Conservation (phyloP, 1,140 invertebrate species). For the Hormaphis cornu region DNA sequence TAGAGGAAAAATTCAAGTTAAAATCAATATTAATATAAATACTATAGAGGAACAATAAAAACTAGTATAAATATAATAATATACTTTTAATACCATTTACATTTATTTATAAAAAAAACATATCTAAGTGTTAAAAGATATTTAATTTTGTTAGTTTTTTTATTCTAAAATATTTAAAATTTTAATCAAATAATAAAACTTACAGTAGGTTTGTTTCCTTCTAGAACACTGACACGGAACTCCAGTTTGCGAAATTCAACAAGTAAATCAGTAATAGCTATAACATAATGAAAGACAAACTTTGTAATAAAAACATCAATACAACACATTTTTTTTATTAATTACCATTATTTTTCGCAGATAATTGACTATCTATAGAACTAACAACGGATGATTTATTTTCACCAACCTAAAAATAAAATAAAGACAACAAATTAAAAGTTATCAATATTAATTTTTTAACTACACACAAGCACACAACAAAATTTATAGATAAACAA, state of each 20-base stretch:
- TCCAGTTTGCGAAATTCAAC: constrained; percentile 17
- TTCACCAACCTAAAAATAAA: neutral
- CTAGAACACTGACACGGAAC: neutral
- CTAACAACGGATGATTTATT: neutral
- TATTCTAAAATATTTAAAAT: too few relatives aligned
- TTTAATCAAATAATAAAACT: neutral
- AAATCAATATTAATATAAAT: too few relatives aligned
- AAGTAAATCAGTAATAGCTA: neutral
- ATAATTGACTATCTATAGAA: neutral
- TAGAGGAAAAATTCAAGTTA: too few relatives aligned
- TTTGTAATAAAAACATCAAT: neutral
- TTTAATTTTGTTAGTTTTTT: too few relatives aligned
- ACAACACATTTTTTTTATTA: neutral
- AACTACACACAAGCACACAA: neutral
- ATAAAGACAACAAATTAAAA: neutral
- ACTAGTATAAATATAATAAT: too few relatives aligned
- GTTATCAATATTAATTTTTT: too few relatives aligned
- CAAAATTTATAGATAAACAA: too few relatives aligned
- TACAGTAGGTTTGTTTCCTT: constrained; percentile 1
- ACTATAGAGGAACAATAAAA: too few relatives aligned
- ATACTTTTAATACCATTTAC: too few relatives aligned
- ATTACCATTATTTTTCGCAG: constrained; percentile 4
- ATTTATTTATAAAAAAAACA: too few relatives aligned
- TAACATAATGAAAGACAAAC: neutral
- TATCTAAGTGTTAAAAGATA: too few relatives aligned